phyloP scores from a whole-genome alignment of 2,888 invertebrate genomes.

The Drosophila leonis region DNA sequence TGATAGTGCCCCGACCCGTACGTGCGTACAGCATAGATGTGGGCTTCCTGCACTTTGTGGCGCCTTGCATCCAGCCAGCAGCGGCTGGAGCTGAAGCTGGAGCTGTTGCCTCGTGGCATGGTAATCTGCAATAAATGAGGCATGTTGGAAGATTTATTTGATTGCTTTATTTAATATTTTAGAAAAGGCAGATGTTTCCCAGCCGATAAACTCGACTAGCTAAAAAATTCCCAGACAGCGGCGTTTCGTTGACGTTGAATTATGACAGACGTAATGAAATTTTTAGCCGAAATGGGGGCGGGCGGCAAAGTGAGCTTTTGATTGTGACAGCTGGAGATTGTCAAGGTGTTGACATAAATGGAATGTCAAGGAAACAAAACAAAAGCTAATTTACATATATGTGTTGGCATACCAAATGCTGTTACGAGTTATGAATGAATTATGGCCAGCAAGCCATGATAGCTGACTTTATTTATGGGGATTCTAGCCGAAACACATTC shows the following conservation, averaged over 20 bases:
- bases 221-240: slow-evolving; percentile 31
- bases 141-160: slow-evolving; percentile 84
- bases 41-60: slow-evolving; percentile 46
- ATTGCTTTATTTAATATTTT: slow-evolving; percentile 83
- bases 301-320: slow-evolving; percentile 24
- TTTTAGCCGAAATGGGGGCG: slow-evolving; percentile 32
- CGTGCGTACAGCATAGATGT: slow-evolving; percentile 62
- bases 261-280: slow-evolving; percentile 75
- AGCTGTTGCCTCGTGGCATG: slow-evolving; percentile 44
- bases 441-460: background rate
- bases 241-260: slow-evolving; percentile 59
- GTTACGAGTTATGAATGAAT: slow-evolving; percentile 14
- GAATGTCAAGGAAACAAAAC: slow-evolving; percentile 18
- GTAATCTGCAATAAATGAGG: slow-evolving; percentile 85
- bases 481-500: background rate
- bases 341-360: slow-evolving; percentile 42
- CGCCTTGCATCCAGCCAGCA: slow-evolving; percentile 40
- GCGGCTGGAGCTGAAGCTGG: background rate
- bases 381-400: slow-evolving; percentile 26
- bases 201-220: slow-evolving; percentile 35
- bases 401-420: slow-evolving; percentile 6
- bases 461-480: slow-evolving; percentile 7
- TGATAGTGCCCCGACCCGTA: slow-evolving; percentile 74
- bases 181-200: slow-evolving; percentile 78
- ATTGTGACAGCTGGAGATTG: slow-evolving; percentile 48